Base-by-base conservation (phyloP, 2,888 invertebrate species). In the Ichneumon xanthorius region DNA sequence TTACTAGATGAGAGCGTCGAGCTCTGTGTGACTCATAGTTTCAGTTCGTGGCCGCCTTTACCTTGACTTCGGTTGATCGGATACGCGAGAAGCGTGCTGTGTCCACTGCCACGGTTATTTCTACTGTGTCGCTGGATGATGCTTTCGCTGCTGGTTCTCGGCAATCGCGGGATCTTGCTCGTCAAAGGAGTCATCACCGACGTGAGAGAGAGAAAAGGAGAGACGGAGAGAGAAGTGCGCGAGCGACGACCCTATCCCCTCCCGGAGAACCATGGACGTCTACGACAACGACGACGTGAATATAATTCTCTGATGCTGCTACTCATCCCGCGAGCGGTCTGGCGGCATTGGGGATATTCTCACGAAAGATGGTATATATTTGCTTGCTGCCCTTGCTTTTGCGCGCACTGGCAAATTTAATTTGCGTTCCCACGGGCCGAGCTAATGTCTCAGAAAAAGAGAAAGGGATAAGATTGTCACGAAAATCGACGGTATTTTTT, bases 1-100 rank as follows among this genome's bases (percentile, higher is more conserved):
- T 30, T 45, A 48, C 33, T 63, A 22, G 11, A 22, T 22, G 58
- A 26, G 58, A 58, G 75, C 50, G 70, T 26, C 84, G 65, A 79
- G 65, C 72, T 86, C 76, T 79, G 53, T 73, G 77, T 63, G 63
- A 63, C 67, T 77, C 77, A 77, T 67, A 55, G 75, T 86, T 70
- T 87, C 89, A 88, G 86, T 89, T 84, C 90, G 88, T 89, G 91
- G 90, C 90, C 90, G 90, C 89, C 89, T 87, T 92, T 92, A 92
- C 91, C 91, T 92, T 91, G 92, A 91, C 91, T 92, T 87, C 83
- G 87, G 87, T 89, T 88, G 88, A 85, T 87, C 88, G 87, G 73
- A 88, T 53, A 40, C 50, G 65, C 37, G 33, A 16, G 63, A 30
- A 75, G 78, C 81, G 82, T 78, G 72, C 45, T 77, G 78, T 77